phyloP scores from a whole-genome alignment of 2,797 vertebrate genomes.

The Nasua narica region DNA sequence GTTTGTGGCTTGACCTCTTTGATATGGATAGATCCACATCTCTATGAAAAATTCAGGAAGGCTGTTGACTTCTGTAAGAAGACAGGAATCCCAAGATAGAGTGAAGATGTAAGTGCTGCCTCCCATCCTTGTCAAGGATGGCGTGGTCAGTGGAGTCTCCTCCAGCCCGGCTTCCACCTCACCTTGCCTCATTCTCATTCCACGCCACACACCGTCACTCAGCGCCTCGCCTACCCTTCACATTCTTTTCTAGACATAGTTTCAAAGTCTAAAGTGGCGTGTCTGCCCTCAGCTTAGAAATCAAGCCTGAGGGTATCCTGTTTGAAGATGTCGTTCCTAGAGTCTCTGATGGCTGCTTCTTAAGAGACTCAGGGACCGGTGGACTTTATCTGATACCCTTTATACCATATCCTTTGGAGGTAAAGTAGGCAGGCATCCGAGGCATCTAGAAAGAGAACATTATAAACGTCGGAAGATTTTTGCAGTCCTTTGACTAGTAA shows the following conservation, averaged over 20 bases:
- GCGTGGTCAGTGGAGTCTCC: neutral
- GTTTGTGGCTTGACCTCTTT: neutral
- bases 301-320: constrained; percentile 63
- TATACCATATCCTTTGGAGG: neutral
- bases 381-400: constrained; percentile 34
- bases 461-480: constrained; percentile 5
- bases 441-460: neutral
- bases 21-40: neutral
- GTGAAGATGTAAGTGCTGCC: fast-evolving
- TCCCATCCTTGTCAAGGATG: neutral
- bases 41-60: neutral
- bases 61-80: neutral
- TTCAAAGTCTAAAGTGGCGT: constrained; percentile 52
- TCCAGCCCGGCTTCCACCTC: neutral
- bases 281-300: constrained; percentile 56
- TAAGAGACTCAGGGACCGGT: constrained; percentile 33
- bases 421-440: neutral
- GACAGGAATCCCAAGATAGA: neutral
- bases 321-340: constrained; percentile 48
- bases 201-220: neutral
- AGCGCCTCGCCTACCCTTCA: neutral
- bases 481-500: constrained; percentile 14
- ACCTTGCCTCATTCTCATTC: neutral
- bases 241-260: constrained; percentile 16
- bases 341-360: constrained; percentile 60